phyloP scores from a whole-genome alignment of 1,140 invertebrate genomes.

The Platyscapa corneri region DNA sequence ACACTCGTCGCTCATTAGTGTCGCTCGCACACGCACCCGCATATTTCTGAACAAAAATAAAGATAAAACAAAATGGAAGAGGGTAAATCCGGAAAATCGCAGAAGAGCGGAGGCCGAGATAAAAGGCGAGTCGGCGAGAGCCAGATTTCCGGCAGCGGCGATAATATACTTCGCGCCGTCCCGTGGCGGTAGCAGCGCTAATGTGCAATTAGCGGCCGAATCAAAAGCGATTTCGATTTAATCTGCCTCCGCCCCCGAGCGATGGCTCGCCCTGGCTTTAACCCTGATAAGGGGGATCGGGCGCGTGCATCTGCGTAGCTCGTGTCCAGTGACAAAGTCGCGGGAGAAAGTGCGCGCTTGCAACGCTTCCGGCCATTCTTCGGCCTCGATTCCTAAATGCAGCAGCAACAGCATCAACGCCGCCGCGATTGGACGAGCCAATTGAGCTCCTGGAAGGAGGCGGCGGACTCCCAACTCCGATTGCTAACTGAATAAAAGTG shows the following conservation, averaged over 20 bases:
- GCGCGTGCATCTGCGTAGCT: too few relatives aligned
- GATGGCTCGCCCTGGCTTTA: background rate
- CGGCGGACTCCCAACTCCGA: too few relatives aligned
- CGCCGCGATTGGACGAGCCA: background rate
- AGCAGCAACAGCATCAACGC: too few relatives aligned
- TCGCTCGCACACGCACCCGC: too few relatives aligned
- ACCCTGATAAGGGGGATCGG: slow-evolving; percentile 2
- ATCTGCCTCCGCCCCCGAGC: slow-evolving; percentile 47
- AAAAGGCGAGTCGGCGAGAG: too few relatives aligned
- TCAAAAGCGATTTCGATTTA: slow-evolving; percentile 52
- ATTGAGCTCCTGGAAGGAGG: background rate
- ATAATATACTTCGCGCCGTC: background rate
- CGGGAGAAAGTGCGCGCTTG: background rate
- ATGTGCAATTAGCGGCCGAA: slow-evolving; percentile 45
- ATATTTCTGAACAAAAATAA: too few relatives aligned
- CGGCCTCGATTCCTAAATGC: too few relatives aligned
- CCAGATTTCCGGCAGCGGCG: background rate
- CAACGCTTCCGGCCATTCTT: background rate
- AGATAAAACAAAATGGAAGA: too few relatives aligned
- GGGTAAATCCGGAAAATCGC: too few relatives aligned
- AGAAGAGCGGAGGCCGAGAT: too few relatives aligned
- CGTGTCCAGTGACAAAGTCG: too few relatives aligned
- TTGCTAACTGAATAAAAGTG: background rate
- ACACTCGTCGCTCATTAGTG: too few relatives aligned
- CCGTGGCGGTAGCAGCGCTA: slow-evolving; percentile 5